These are phyloP conservation scores for Rhodeus uyekii DNA, from an alignment of 2,797 vertebrate species.

Conservation along the genomic window DNA sequence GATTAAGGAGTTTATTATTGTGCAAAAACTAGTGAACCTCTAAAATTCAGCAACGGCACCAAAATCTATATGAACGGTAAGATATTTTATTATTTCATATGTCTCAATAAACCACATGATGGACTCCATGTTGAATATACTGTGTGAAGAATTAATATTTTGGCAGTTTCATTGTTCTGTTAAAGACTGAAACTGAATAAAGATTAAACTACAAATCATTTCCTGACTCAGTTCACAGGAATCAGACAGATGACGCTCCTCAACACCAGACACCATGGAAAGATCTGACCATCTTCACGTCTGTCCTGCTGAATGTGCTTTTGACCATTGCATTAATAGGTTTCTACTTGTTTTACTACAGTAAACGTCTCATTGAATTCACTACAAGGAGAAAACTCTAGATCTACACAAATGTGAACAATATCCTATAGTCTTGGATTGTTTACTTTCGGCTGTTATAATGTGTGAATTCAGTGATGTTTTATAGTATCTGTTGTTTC, in stretches of 20 bases:
- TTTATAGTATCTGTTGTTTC: not conserved
- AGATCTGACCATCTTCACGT: not conserved
- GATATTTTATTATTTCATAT: not conserved
- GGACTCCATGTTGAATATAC: no score
- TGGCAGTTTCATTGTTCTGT: not conserved
- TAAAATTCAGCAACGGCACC: not conserved
- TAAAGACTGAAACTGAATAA: not conserved
- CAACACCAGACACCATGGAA: not conserved
- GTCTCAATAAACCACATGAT: not conserved
- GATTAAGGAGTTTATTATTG: conserved; percentile 17
- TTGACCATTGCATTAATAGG: not conserved
- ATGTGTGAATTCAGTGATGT: not conserved
- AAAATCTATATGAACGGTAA: not conserved
- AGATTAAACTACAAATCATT: not conserved
- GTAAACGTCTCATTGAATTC: not conserved
- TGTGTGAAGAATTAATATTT: not conserved
- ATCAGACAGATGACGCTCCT: not conserved
- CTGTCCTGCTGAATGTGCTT: not conserved
- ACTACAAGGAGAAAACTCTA: not conserved
- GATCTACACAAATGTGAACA: not conserved
- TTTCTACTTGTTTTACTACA: not conserved
- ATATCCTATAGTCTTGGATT: no score
- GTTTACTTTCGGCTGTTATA: no score
- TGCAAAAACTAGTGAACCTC: not conserved
- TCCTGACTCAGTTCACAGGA: not conserved